phyloP scores from a whole-genome alignment of 2,113 vertebrate species.

The Chauna torquata region DNA sequence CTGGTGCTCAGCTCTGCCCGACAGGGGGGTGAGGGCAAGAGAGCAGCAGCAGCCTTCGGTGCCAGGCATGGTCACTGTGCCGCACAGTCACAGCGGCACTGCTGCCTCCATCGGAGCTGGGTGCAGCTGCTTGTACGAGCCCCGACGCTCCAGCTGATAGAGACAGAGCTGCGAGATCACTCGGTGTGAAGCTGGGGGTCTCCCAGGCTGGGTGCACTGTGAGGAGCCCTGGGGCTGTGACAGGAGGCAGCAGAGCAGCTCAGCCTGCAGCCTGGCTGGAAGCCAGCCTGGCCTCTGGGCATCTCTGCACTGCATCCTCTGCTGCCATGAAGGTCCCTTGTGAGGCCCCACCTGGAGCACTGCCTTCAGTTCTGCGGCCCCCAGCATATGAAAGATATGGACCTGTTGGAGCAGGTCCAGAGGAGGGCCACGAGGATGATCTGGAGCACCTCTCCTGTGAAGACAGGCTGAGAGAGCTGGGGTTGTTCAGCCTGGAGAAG shows the following conservation, averaged over 20 bases:
- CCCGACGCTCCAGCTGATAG: background rate
- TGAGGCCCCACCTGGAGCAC: too few relatives aligned
- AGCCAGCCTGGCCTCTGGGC: background rate
- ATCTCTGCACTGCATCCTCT: background rate
- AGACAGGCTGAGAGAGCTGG: too few relatives aligned
- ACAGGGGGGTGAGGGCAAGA: background rate
- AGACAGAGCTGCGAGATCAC: background rate
- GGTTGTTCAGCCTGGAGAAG: too few relatives aligned
- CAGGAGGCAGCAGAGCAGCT: background rate
- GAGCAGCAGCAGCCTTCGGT: background rate
- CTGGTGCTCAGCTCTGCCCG: background rate
- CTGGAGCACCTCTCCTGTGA: too few relatives aligned
- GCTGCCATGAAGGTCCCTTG: background rate
- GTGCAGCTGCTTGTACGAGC: background rate
- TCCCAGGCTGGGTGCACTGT: background rate
- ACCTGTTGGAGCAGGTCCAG: too few relatives aligned
- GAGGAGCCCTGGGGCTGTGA: background rate
- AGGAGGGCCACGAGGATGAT: too few relatives aligned
- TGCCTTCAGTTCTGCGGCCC: too few relatives aligned
- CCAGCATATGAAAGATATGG: too few relatives aligned
- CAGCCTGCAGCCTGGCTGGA: fast-evolving
- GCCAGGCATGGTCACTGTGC: background rate
- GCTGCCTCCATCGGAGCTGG: background rate
- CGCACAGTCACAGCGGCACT: background rate
- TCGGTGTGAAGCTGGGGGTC: background rate